Percentiles rank a stretch among this genome's conserved stretches.
phyloP scores from a whole-genome alignment of 1,140 invertebrate species.

The Magallana angulata region DNA sequence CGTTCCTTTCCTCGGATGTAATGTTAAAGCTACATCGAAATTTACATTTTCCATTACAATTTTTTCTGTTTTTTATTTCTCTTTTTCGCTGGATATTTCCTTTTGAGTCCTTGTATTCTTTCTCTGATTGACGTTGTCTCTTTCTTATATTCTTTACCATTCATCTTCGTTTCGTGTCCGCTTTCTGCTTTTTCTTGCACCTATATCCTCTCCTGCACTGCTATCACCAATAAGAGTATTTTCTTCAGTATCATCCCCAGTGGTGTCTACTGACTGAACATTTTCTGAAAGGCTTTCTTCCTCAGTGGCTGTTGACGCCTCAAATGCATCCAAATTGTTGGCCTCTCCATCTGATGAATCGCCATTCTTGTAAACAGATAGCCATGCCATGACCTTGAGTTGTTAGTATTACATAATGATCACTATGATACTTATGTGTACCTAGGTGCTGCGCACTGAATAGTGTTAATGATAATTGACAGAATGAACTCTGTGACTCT shows the following conservation, averaged over 20 bases:
- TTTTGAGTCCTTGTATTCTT: neutral
- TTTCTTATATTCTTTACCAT: neutral
- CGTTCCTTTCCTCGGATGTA: neutral
- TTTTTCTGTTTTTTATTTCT: neutral
- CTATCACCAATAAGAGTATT: neutral
- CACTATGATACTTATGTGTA: too few species aligned
- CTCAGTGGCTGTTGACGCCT: neutral
- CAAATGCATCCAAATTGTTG: neutral
- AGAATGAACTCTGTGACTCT: too few species aligned
- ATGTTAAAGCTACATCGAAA: constrained; percentile 17
- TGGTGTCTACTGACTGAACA: neutral
- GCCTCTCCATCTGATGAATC: neutral
- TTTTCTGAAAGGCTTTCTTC: neutral
- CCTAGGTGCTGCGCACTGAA: too few species aligned
- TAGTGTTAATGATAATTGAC: too few species aligned
- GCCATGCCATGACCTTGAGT: too few species aligned
- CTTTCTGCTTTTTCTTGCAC: neutral
- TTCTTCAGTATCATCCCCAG: constrained; percentile 11
- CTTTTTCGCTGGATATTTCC: neutral
- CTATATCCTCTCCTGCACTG: neutral
- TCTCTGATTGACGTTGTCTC: neutral
- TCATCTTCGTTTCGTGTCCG: neutral
- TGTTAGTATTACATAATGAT: too few species aligned
- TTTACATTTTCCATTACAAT: neutral
- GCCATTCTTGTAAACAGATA: too few species aligned